Evolutionary conservation across 1,140 invertebrate genomes (phyloP), one percentile per base, ranked within the genome.

Genomic region (Heliothis subflexa): DNA sequence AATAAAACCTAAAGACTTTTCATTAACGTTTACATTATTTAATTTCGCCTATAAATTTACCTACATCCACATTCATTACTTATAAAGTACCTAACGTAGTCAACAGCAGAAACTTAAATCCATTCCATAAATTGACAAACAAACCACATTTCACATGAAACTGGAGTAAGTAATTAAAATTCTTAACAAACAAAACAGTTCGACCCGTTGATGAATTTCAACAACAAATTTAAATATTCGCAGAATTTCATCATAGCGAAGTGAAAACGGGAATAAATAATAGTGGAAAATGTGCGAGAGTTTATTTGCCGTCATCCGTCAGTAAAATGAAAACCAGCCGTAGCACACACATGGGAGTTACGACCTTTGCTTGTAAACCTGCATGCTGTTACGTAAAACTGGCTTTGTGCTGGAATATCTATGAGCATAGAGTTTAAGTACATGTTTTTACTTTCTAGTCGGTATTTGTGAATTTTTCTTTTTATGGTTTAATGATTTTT

Each of bases 361-460:
- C 70, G 28, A 40, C 70, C 25, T 72, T 72, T 16, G 18, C 28
- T 57, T 33, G 50, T 40, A 72, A 72, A 57, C 52, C 50, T 28
- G 68, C 40, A 54, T 71, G 13, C n/a, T 55, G 28, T 55, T 40
- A 68, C 64, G 11, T 57, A 21, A 57, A 55, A 72, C 52, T 72
- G 70, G 70, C 18, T 45, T 10, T 45, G 12, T 59, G 21, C 21
- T 59, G 13, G 21, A 59, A 28, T 28, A 59, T 13, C 55, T 59
- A 25, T 59, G 18, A 7, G 16, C 52, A 54, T 18, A 16, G 54
- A 7, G 18, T 57, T 21, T 1, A 57, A 55, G 10, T 18, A 55
- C 10, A 21, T 57, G 55, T 28, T 59, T 59, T 59, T 59, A 59
- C 55, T 59, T 59, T 59, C 21, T 13, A 25, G 55, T 59, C 2